Evolutionary conservation across 30 jellyfish, hydroid and myxozoan species (phyloP), one percentile per base, ranked within the genome.

Genomic region (Mastigias papua): DNA sequence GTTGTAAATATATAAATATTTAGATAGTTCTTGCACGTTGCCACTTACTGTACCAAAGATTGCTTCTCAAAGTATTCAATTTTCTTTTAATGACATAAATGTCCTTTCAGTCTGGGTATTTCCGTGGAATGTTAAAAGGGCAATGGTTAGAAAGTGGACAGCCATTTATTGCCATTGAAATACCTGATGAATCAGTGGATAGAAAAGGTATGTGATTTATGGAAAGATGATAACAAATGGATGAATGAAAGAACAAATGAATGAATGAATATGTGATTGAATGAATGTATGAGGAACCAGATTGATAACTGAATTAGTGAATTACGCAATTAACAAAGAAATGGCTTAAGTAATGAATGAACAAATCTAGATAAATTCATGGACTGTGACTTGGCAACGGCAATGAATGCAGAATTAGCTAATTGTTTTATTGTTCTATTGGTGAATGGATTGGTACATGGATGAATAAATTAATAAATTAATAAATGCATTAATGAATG

Each of bases 91-190:
- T n/a, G n/a, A n/a, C n/a, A n/a, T n/a, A n/a, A n/a, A 26, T 26
- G 8, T 61, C 32, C 33, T 74, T 90, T 16, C 48, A 93, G 98
- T 93, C 98, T 66, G 80, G 92, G n/a, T 93, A 93, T 86, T 93
- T 93, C 84, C 71, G 96, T 68, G 93, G 98, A 7, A 93, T 93
- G 98, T 86, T 93, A n/a, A 82, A 88, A 50, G 97, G 97, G 42
- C 96, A 93, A 5, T 93, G 98, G 98, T 33, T 79, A 37, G 98
- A 93, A 50, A 82, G 87, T 62, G 87, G 84, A 16, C 93, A 80
- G 48, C 67, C 93, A 1, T 63, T 60, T 64, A 81, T 93, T 49
- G 87, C 88, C 22, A 80, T 93, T 16, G 89, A 66, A 51, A 73
- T 93, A 5, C 97, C 97, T 1, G 98, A 93, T 89, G 87, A 72